Conservation (phyloP, 2,797 vertebrate genomes). For the Catamblyrhynchus diadema region DNA sequence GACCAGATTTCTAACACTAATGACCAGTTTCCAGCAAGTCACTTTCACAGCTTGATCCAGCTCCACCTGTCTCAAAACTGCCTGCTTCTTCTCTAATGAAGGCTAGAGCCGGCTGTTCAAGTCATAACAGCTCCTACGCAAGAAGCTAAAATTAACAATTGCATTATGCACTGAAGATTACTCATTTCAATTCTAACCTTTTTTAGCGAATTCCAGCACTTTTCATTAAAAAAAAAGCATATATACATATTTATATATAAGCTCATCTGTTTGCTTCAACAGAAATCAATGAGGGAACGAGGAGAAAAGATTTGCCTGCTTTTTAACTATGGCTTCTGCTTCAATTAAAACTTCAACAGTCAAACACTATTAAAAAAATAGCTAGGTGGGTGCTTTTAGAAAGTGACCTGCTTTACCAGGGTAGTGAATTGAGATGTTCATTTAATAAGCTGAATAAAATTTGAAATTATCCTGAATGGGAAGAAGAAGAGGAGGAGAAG, state of each 20-base stretch:
- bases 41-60: slow-evolving; percentile 74
- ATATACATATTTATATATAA: slow-evolving; percentile 65
- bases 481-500: not conserved
- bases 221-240: slow-evolving; percentile 65
- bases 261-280: slow-evolving; percentile 72
- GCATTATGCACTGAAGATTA: slow-evolving; percentile 82
- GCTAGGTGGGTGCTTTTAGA: not conserved
- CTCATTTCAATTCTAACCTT: slow-evolving; percentile 83
- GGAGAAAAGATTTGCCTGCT: not conserved
- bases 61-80: slow-evolving; percentile 81
- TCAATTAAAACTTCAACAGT: not conserved
- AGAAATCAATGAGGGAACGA: slow-evolving; percentile 56
- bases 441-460: not conserved
- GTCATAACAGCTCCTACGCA: slow-evolving; percentile 82
- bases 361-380: not conserved
- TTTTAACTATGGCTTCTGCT: slow-evolving; percentile 20
- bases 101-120: slow-evolving; percentile 82
- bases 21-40: slow-evolving; percentile 76
- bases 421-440: not conserved
- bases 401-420: not conserved
- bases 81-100: slow-evolving; percentile 80
- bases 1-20: slow-evolving; percentile 69
- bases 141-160: slow-evolving; percentile 84
- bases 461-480: not conserved
- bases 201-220: slow-evolving; percentile 79